Evolutionary conservation across 2,797 vertebrate genomes (phyloP).

Genomic region (Esox lucius): DNA sequence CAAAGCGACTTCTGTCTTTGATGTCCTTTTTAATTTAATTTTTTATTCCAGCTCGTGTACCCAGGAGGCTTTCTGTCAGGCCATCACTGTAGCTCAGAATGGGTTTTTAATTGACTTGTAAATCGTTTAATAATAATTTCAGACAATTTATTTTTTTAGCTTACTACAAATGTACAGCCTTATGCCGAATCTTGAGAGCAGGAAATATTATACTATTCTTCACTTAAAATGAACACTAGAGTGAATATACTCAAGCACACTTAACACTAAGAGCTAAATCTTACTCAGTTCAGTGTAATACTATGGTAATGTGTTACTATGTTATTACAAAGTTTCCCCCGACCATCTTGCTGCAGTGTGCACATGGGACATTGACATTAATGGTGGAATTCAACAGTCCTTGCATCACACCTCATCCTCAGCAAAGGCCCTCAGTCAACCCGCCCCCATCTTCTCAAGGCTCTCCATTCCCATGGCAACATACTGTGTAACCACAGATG

Average conservation of each 20-base stretch:
- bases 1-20: too few relatives aligned
- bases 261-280: neutral
- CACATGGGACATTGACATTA: conserved; percentile 9
- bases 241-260: neutral
- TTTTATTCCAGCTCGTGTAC: too few relatives aligned
- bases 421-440: conserved; percentile 70
- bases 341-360: conserved; percentile 28
- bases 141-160: too few relatives aligned
- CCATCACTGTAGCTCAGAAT: too few relatives aligned
- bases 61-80: too few relatives aligned
- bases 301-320: neutral
- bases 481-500: conserved; percentile 64
- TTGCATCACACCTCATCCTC: conserved; percentile 63
- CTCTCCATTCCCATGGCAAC: conserved; percentile 81
- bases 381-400: conserved; percentile 42
- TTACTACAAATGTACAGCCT: too few relatives aligned
- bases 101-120: too few relatives aligned
- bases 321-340: conserved; percentile 6
- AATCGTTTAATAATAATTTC: too few relatives aligned
- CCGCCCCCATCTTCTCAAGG: conserved; percentile 66
- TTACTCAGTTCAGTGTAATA: neutral
- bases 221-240: neutral
- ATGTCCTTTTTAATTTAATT: too few relatives aligned
- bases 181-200: neutral
- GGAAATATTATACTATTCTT: neutral